Evolutionary conservation across 2,797 vertebrate species (phyloP), one percentile per base, ranked within the genome.

Genomic region (Linurgus olivaceus): DNA sequence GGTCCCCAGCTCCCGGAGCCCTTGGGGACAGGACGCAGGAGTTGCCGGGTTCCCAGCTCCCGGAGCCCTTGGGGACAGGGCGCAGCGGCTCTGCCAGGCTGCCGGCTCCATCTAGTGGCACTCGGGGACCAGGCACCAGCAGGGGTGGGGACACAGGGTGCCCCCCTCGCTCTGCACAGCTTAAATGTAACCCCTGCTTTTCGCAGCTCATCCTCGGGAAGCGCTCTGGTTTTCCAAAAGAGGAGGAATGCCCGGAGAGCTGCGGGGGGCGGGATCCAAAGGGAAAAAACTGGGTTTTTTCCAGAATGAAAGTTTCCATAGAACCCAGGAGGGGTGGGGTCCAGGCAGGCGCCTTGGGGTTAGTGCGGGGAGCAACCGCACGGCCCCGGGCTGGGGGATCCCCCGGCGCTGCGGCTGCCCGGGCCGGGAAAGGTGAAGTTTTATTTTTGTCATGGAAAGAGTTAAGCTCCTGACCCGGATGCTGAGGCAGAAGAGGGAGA

Each of bases 61-160:
- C 4, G 57, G 19, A 78, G 40, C 19, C 65, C 72, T 5, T 3
- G 86, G 72, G 76, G 50, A 29, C 26, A 44, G 40, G 40, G 40
- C 40, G 40, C 63, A 62, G 79, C 31, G 17, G 13, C 75, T 96
- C 51, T 10, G 42, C 79, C 65, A 61, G 40, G 83, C 86, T 71
- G 90, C 52, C 91, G 63, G 94, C 96, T 96, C 96, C 96, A 96
- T 88, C 96, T 96, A 96, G 96, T 11, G 95, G 96, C 92, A 47
- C 73, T 65, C 16, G 65, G 92, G 83, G 76, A 68, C 70, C 15
- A 20, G 40, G 24, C 15, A 17, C 25, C 93, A 10, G 86, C 72
- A 18, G 58, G 33, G 48, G 4, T 52, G 70, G 52, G 45, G 78
- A 74, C 52, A 48, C 33, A 1, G 13, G 17, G 33, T 21, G 25